Conservation (phyloP, 1,140 invertebrate species). For the Rhagoletis pomonella region DNA sequence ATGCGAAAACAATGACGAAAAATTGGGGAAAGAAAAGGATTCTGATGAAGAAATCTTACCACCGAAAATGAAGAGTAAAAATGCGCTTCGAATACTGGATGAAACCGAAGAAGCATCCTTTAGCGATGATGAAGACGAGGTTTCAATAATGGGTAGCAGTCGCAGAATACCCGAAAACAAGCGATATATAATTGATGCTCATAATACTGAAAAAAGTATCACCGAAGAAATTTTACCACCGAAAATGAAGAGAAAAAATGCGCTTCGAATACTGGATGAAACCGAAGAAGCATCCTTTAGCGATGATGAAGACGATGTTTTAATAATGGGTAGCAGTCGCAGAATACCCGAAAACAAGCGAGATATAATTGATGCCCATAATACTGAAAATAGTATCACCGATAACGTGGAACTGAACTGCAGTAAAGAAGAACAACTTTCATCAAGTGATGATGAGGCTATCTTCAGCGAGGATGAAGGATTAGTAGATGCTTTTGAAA, state of each 20-base stretch:
- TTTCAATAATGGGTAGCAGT: not conserved
- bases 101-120: not conserved
- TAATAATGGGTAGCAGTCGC: not conserved
- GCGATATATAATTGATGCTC: not conserved
- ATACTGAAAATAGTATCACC: not conserved
- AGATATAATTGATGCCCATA: not conserved
- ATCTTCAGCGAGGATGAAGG: too few relatives aligned
- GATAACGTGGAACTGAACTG: too few relatives aligned
- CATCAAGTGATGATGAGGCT: too few relatives aligned
- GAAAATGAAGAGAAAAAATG: not conserved
- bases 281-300: not conserved
- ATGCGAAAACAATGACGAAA: not conserved
- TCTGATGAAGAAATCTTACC: not conserved
- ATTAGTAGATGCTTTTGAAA: too few relatives aligned
- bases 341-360: not conserved
- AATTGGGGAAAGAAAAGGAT: not conserved
- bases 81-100: not conserved
- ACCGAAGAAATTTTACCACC: too few relatives aligned
- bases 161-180: not conserved
- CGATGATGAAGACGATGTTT: not conserved
- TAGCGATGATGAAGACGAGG: not conserved
- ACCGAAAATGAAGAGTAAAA: not conserved
- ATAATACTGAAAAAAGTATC: not conserved
- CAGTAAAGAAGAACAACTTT: too few relatives aligned
- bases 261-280: not conserved